Percentiles rank a stretch among this genome's conserved stretches.
Evolutionary conservation across 2,888 invertebrate genomes (phyloP).

Genomic region (Apoda limacodes): DNA sequence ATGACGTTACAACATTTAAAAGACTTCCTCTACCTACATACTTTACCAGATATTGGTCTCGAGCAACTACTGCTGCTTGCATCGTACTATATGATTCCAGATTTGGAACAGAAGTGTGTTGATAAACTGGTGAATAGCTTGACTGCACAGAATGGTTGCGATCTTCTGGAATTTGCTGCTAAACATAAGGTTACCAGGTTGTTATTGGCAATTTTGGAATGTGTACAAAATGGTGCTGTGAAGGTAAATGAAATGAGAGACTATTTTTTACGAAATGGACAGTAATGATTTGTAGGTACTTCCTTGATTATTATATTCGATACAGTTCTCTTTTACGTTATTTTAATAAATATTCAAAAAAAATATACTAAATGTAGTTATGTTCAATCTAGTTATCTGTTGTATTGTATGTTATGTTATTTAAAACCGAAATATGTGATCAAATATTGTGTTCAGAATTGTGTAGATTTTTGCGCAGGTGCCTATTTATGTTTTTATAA

Average conservation of each 20-base stretch:
- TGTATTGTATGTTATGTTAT: no score
- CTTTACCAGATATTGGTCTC: conserved; percentile 28
- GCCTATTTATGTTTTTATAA: no score
- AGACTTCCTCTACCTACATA: conserved; percentile 33
- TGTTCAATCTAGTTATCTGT: no score
- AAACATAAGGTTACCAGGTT: conserved; percentile 30
- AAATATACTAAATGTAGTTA: no score
- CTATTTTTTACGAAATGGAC: conserved; percentile 13
- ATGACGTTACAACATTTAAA: conserved; percentile 32
- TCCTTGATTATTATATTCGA: no score
- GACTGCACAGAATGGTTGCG: conserved; percentile 23
- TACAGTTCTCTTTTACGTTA: no score
- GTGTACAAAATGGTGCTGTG: conserved; percentile 25
- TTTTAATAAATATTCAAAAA: no score
- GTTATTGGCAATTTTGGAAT: conserved; percentile 29
- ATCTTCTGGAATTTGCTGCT: conserved; percentile 33
- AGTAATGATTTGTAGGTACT: no score
- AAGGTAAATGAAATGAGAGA: conserved; percentile 28
- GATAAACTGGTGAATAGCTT: conserved; percentile 25
- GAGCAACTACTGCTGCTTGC: conserved; percentile 33
- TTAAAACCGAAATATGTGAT: no score
- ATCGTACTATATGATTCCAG: conserved; percentile 36
- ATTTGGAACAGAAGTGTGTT: conserved; percentile 34
- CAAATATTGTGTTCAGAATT: no score
- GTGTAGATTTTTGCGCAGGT: no score